These are phyloP conservation scores for Tylochromis polylepis DNA, from an alignment of 2,113 vertebrate genomes.

Conservation along the genomic window DNA sequence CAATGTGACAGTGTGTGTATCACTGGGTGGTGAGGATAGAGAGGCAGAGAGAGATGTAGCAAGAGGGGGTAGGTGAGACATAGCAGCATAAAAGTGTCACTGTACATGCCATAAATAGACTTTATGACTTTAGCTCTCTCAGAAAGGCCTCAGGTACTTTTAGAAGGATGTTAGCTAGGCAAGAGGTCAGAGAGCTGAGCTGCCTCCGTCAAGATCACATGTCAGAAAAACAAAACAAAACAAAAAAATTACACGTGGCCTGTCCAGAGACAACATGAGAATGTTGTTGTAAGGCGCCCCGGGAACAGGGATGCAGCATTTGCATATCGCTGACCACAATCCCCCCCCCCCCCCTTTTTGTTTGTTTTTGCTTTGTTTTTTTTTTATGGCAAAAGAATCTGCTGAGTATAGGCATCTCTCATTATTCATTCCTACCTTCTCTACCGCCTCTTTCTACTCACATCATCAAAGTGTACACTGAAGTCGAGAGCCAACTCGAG, in stretches of 20 bases:
- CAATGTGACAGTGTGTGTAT: slow-evolving; percentile 14
- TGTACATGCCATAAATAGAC: slow-evolving; percentile 43
- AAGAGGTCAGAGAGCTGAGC: not conserved
- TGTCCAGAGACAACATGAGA: slow-evolving; percentile 10
- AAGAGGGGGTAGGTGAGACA: slow-evolving; percentile 19
- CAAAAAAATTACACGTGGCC: not conserved
- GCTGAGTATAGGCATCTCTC: slow-evolving; percentile 43
- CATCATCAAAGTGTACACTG: slow-evolving; percentile 2
- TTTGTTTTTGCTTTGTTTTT: not conserved
- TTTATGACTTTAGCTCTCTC: slow-evolving; percentile 42
- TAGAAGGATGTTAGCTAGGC: not conserved
- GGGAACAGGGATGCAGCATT: slow-evolving; percentile 20
- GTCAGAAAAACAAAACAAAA: slow-evolving; percentile 7
- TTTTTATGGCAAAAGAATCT: slow-evolving; percentile 28
- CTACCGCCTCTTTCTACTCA: not conserved
- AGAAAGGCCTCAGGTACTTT: not conserved
- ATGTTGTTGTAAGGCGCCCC: slow-evolving; percentile 23
- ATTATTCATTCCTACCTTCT: slow-evolving; percentile 10
- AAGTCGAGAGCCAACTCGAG: not conserved
- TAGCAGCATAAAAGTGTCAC: slow-evolving; percentile 55
- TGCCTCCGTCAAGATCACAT: slow-evolving; percentile 23
- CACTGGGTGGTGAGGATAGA: not conserved
- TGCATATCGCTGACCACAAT: slow-evolving; percentile 54
- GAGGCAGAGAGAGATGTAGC: not conserved
- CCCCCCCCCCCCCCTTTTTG: not conserved